A percentile compares a stretch with the other conserved stretches of the same genome.
phyloP scores from a whole-genome alignment of 2,797 vertebrate species.

The Rhadinocentrus ornatus region DNA sequence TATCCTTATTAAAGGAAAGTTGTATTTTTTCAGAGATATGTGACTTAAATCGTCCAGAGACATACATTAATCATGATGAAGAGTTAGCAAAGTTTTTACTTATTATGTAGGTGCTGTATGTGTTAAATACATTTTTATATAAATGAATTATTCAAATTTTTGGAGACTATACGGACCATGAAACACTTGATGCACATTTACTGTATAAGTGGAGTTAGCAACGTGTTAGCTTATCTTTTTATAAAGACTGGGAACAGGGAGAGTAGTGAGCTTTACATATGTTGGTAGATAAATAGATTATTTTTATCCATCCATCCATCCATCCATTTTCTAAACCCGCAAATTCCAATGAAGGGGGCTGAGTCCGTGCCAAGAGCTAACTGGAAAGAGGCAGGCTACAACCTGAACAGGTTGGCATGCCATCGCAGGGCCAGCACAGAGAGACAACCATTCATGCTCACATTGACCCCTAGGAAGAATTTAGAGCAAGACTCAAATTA shows the following conservation, averaged over 20 bases:
- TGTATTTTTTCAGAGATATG: constrained; percentile 17
- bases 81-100: constrained; percentile 18
- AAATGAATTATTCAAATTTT: not conserved
- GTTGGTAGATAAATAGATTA: too few relatives aligned
- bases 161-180: not conserved
- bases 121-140: too few relatives aligned
- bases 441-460: too few relatives aligned
- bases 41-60: constrained; percentile 36
- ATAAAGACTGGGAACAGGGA: not conserved
- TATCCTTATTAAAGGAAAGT: constrained; percentile 14
- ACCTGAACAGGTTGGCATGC: too few relatives aligned
- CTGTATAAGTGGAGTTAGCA: not conserved
- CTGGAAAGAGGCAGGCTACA: too few relatives aligned
- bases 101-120: constrained; percentile 4
- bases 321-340: too few relatives aligned
- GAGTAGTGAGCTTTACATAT: not conserved
- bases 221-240: not conserved
- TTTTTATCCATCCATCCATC: not conserved
- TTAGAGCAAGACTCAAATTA: too few relatives aligned
- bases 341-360: too few relatives aligned
- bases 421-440: too few relatives aligned
- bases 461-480: too few relatives aligned
- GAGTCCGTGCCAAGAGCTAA: too few relatives aligned
- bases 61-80: constrained; percentile 30
- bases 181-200: not conserved